Evolutionary conservation across 2,888 invertebrate species (phyloP).

Genomic region (Galeopsomyia nigrocyanea): DNA sequence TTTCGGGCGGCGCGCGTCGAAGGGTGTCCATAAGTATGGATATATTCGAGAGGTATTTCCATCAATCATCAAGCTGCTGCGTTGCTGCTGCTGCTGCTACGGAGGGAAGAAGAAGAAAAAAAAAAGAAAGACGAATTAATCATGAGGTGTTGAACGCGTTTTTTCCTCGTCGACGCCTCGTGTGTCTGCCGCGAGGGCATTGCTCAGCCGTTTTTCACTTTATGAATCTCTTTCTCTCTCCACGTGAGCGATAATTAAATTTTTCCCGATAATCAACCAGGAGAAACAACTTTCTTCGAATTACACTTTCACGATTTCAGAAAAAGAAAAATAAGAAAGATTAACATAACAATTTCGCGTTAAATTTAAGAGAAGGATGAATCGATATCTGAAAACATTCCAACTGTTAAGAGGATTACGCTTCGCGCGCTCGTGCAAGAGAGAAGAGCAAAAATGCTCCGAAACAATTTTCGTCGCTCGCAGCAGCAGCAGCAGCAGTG

Average conservation of each 20-base stretch:
- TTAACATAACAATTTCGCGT: slow-evolving; percentile 25
- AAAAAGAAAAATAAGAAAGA: neutral
- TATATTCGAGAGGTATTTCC: slow-evolving; percentile 9
- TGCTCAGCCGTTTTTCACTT: no score
- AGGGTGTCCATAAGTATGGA: neutral
- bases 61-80: slow-evolving; percentile 27
- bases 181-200: no score
- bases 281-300: no score
- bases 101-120: no score
- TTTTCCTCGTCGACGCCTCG: neutral
- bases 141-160: slow-evolving; percentile 40
- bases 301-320: no score
- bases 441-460: no score
- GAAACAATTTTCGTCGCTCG: slow-evolving; percentile 2
- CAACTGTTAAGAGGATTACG: slow-evolving; percentile 4
- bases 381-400: neutral
- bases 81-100: no score
- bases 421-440: neutral
- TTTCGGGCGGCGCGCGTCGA: neutral
- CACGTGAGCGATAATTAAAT: no score
- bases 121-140: slow-evolving; percentile 27
- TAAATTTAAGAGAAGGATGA: slow-evolving; percentile 31
- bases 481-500: neutral
- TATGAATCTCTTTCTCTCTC: no score
- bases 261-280: no score